Evolutionary conservation across 2,888 invertebrate genomes (phyloP).

Genomic region (Amphipoea oculea): DNA sequence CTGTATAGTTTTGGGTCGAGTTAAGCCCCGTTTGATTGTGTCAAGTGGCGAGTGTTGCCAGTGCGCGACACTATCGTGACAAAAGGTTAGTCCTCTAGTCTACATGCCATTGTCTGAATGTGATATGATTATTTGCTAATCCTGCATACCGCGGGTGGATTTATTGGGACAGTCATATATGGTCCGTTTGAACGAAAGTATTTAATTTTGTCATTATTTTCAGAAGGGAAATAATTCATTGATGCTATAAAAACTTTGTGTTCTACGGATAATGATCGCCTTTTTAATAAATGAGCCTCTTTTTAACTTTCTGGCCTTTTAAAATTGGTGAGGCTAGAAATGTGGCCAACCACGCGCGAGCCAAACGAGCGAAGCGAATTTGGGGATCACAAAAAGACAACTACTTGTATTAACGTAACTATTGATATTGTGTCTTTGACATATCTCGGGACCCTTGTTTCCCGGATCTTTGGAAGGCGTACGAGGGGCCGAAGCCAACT

Average conservation of each 20-base stretch:
- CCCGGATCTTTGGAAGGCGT: background rate
- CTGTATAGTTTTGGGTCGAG: constrained; percentile 4
- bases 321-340: background rate
- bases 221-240: background rate
- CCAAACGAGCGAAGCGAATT: background rate
- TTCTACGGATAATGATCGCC: background rate
- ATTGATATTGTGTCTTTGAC: background rate
- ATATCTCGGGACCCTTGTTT: background rate
- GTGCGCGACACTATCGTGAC: constrained; percentile 42
- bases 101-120: constrained; percentile 59
- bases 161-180: constrained; percentile 18
- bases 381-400: background rate
- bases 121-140: constrained; percentile 61
- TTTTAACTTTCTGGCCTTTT: background rate
- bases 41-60: constrained; percentile 39
- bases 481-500: background rate
- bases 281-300: too few relatives aligned
- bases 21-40: constrained; percentile 38
- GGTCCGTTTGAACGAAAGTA: constrained; percentile 17
- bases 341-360: too few relatives aligned
- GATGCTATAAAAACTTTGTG: too few relatives aligned
- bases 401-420: background rate
- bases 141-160: constrained; percentile 23
- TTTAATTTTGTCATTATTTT: background rate
- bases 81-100: constrained; percentile 46